Base-by-base conservation (phyloP, 2,113 vertebrate genomes). In the Balaenoptera acutorostrata region DNA sequence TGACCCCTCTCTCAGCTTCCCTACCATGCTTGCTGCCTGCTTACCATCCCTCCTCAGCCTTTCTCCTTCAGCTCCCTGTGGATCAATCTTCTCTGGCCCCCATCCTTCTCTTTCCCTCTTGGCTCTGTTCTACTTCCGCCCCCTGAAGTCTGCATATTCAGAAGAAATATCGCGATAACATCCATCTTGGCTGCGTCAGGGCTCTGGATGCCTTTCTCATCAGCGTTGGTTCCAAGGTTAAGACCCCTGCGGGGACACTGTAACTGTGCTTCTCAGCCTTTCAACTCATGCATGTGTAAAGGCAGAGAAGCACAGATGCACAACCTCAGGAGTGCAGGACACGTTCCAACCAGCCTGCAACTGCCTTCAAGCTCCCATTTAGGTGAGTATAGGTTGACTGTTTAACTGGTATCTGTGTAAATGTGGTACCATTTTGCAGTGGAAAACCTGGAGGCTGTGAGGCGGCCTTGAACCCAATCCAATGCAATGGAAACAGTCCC, bases 221-320 rank as follows among this genome's bases (percentile, higher is more conserved):
- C 49, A 23, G 68, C 1, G 46, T 41, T 59, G 29, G 44, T 83
- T 86, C 74, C 7, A 6, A 29, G 46, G 7, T 14, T 15, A 88
- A 52, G 27, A 36, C 4, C 27, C 2, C 0, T 0, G 21, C 44
- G 46, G 7, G 15, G 8, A 3, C 29, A 41, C 6, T 13, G 1
- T 2, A 27, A 8, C 12, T 46, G 41, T 31, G 39, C 11, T 39
- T 52, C n/a, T 52, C n/a, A 61, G 64, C 21, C 55, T 75, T 36
- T 49, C 61, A 66, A 29, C 33, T 18, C 39, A 17, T 1, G 21
- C 14, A 6, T 39, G 21, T 33, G 0, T 27, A 52, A 31, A 84
- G 7, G 6, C 78, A 36, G 61, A 39, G 29, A 33, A 72, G 31
- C 25, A 17, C 20, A 17, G 57, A 4, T 3, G 17, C 44, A 13